phyloP scores from a whole-genome alignment of 2,113 vertebrate species.

The Spilogale gracilis region DNA sequence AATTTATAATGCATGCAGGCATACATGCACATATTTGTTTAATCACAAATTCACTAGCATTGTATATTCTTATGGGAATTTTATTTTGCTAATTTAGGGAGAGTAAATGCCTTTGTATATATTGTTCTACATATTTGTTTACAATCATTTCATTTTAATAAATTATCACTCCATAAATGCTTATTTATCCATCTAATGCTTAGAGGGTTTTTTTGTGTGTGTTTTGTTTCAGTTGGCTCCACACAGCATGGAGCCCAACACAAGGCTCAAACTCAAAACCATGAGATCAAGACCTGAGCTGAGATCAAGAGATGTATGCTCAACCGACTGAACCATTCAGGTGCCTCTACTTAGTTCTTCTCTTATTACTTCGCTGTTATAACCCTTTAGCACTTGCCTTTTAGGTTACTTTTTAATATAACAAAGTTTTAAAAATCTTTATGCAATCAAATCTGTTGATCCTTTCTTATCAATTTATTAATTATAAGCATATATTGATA shows the following conservation, averaged over 20 bases:
- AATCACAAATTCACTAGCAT: not conserved
- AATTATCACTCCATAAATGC: not conserved
- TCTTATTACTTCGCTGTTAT: not conserved
- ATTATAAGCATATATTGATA: not conserved
- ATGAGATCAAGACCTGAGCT: not conserved
- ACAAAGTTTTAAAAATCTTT: not conserved
- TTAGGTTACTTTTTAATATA: conserved; percentile 27
- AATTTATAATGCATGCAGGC: not conserved
- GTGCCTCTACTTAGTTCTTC: not conserved
- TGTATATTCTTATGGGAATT: not conserved
- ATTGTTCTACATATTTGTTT: not conserved
- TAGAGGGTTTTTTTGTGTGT: not conserved
- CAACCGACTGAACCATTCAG: not conserved
- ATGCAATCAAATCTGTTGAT: not conserved
- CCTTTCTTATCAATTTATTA: conserved; percentile 5
- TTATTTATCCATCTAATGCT: not conserved
- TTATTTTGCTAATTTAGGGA: not conserved
- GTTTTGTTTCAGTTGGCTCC: not conserved
- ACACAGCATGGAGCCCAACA: not conserved
- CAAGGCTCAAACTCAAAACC: not conserved
- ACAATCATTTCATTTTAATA: conserved; percentile 42
- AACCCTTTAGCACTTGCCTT: not conserved
- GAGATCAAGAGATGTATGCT: not conserved
- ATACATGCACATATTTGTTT: not conserved
- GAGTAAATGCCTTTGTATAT: not conserved